Conservation (phyloP, 2,113 vertebrate genomes). For the Misgurnus anguillicaudatus region DNA sequence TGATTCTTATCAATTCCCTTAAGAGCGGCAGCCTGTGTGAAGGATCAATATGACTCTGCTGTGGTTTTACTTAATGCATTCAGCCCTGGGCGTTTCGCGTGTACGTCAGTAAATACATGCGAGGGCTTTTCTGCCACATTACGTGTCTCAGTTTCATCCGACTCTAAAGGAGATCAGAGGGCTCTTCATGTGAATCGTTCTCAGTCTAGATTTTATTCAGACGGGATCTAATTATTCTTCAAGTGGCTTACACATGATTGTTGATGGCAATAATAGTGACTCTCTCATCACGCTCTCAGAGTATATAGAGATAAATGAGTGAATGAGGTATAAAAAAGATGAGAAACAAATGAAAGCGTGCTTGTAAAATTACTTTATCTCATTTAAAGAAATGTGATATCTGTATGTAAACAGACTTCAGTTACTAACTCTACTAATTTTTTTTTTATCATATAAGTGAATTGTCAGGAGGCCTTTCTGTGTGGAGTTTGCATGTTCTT, state of each 20-base stretch:
- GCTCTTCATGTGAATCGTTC: constrained; percentile 24
- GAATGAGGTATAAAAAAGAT: background rate
- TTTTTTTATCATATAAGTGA: too few relatives aligned
- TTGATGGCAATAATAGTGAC: constrained; percentile 23
- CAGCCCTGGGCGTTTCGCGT: constrained; percentile 1
- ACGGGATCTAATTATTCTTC: constrained; percentile 35
- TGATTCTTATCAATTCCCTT: constrained; percentile 55
- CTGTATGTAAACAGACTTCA: too few relatives aligned
- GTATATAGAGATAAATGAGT: background rate
- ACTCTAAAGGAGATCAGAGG: background rate
- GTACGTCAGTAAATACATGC: background rate
- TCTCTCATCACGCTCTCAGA: constrained; percentile 10
- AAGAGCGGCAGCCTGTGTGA: constrained; percentile 48
- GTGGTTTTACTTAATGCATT: constrained; percentile 49
- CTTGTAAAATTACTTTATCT: too few relatives aligned
- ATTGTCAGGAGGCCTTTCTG: too few relatives aligned
- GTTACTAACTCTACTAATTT: too few relatives aligned
- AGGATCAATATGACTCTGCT: constrained; percentile 53
- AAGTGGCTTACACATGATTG: constrained; percentile 19
- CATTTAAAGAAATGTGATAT: too few relatives aligned
- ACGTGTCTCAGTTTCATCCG: constrained; percentile 8
- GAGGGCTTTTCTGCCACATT: background rate
- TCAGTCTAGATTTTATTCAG: constrained; percentile 17
- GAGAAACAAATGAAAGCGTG: background rate
- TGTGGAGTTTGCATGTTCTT: too few relatives aligned